A percentile compares a stretch with the other conserved stretches of the same genome.
phyloP scores from a whole-genome alignment of 2,797 vertebrate genomes.

The Pterois miles region DNA sequence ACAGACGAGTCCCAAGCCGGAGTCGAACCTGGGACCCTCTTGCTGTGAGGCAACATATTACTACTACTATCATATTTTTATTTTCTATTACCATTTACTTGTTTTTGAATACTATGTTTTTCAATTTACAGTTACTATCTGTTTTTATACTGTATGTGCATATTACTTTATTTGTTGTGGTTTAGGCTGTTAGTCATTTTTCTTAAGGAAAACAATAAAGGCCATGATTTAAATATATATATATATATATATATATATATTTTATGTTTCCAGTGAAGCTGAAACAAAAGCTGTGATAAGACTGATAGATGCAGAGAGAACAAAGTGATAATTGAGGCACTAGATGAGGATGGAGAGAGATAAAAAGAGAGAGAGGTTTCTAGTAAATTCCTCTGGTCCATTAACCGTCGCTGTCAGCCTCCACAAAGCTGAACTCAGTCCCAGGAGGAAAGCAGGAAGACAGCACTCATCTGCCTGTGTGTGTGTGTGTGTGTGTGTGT shows the following conservation, averaged over 20 bases:
- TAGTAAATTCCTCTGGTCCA: constrained; percentile 52
- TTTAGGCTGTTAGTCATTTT: not conserved
- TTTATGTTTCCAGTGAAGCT: not conserved
- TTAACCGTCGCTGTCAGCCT: constrained; percentile 47
- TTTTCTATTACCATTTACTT: too few species aligned
- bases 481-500: not conserved
- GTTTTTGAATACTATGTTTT: too few species aligned
- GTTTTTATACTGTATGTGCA: not conserved
- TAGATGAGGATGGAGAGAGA: not conserved
- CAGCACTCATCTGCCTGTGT: constrained; percentile 37
- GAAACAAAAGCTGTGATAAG: not conserved
- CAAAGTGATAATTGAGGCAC: not conserved
- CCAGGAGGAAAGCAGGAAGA: constrained; percentile 19
- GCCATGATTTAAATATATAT: too few species aligned
- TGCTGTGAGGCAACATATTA: too few species aligned
- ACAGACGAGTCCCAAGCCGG: too few species aligned
- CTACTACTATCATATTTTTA: too few species aligned
- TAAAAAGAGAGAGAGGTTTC: constrained; percentile 33
- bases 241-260: too few species aligned
- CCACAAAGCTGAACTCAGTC: constrained; percentile 33
- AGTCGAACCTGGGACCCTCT: too few species aligned
- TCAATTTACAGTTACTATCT: not conserved
- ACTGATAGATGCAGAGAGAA: not conserved
- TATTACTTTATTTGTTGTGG: not conserved
- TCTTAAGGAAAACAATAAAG: not conserved